Conservation (phyloP, 2,113 vertebrate species). For the Apeltes quadracus region DNA sequence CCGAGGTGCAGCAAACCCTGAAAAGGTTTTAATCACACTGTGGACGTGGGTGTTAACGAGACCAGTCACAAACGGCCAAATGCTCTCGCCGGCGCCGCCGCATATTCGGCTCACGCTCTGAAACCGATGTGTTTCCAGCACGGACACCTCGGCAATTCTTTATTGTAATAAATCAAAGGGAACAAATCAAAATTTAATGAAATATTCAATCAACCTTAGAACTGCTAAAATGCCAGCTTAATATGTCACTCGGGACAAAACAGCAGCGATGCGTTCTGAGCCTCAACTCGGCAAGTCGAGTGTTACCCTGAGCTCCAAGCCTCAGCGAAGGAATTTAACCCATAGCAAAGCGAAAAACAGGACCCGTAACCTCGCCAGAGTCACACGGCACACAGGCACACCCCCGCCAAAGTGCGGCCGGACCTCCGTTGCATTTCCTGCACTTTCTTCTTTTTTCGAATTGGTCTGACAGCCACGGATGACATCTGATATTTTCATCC, state of each 20-base stretch:
- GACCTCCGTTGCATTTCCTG: constrained; percentile 41
- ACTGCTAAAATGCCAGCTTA: constrained; percentile 60
- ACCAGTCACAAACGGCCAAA: neutral
- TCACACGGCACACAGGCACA: constrained; percentile 34
- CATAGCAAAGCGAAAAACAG: constrained; percentile 40
- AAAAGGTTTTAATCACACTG: neutral
- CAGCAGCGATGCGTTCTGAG: constrained; percentile 41
- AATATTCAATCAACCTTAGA: constrained; percentile 62
- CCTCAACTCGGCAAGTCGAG: constrained; percentile 31
- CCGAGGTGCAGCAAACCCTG: neutral
- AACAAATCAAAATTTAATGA: constrained; percentile 64
- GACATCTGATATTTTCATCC: constrained; percentile 43
- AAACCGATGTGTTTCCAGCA: constrained; percentile 1
- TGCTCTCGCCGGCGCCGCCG: neutral
- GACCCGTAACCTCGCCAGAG: constrained; percentile 53
- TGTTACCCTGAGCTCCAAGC: constrained; percentile 57
- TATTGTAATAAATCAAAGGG: constrained; percentile 57
- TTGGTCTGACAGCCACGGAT: constrained; percentile 4
- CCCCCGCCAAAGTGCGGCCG: constrained; percentile 30
- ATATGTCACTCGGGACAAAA: constrained; percentile 56
- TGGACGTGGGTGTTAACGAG: neutral
- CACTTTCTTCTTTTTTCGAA: constrained; percentile 24
- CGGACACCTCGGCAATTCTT: constrained; percentile 25
- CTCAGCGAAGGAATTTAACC: constrained; percentile 56
- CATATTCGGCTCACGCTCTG: neutral